Conservation (phyloP, 2,888 invertebrate species). For the Chrysina gloriosa region DNA sequence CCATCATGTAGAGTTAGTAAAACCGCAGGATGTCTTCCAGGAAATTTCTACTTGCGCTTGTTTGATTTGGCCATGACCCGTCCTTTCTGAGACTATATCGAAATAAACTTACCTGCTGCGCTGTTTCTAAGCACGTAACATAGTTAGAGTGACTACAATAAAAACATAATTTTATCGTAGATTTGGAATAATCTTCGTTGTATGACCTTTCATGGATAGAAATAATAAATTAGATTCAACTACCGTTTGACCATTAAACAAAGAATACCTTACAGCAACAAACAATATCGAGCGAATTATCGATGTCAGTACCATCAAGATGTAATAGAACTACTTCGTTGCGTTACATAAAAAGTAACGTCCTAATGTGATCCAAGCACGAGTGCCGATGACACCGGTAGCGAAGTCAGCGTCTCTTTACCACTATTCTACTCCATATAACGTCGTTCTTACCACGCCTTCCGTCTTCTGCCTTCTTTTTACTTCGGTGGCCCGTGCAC, state of each 20-base stretch:
- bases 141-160: too few relatives aligned
- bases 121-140: not conserved
- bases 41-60: slow-evolving; percentile 4
- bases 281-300: too few relatives aligned
- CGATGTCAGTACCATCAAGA: too few relatives aligned
- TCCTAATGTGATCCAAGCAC: not conserved
- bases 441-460: not conserved
- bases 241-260: too few relatives aligned
- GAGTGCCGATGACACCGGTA: slow-evolving; percentile 6
- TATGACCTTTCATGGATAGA: too few relatives aligned
- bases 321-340: slow-evolving; percentile 1
- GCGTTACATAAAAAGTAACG: slow-evolving; percentile 8
- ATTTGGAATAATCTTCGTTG: too few relatives aligned
- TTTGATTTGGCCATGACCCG: slow-evolving; percentile 22
- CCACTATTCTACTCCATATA: not conserved
- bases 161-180: too few relatives aligned
- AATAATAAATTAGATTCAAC: too few relatives aligned
- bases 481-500: slow-evolving; percentile 9
- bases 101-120: slow-evolving; percentile 12
- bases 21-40: slow-evolving; percentile 21
- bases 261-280: too few relatives aligned
- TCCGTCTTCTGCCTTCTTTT: not conserved
- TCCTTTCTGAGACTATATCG: not conserved
- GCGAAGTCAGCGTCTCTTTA: not conserved
- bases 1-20: slow-evolving; percentile 8